Conservation (phyloP, 2,113 vertebrate species). For the Pycnonotus jocosus region DNA sequence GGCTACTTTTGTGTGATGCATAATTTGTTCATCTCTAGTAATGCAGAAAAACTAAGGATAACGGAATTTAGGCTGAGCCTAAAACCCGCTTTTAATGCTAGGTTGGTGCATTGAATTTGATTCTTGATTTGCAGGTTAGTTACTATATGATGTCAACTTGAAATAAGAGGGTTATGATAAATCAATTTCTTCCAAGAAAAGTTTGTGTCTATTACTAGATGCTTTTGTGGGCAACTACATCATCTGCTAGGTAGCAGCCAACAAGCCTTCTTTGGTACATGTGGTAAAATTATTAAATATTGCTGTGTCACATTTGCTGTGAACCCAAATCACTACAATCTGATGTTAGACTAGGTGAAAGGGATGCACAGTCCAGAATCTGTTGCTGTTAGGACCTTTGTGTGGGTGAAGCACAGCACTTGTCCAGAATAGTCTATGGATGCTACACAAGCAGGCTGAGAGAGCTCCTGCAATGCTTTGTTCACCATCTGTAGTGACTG, state of each 20-base stretch:
- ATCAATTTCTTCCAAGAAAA: neutral
- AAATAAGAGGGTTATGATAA: neutral
- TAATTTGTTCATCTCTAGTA: neutral
- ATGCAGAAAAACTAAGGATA: neutral
- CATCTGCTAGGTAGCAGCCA: neutral
- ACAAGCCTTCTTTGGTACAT: neutral
- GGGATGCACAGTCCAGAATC: neutral
- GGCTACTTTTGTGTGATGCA: neutral
- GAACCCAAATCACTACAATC: rapidly evolving
- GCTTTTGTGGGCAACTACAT: neutral
- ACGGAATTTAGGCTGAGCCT: neutral
- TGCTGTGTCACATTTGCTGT: neutral
- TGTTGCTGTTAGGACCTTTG: neutral
- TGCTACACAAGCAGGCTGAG: neutral
- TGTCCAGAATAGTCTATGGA: neutral
- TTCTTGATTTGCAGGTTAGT: neutral
- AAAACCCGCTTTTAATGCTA: neutral
- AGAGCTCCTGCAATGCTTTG: neutral
- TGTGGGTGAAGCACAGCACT: neutral
- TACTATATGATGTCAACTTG: neutral
- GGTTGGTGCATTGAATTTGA: neutral
- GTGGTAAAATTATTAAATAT: neutral
- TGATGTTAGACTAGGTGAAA: neutral
- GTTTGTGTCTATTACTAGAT: neutral
- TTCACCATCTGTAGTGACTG: neutral